phyloP scores from a whole-genome alignment of 2,113 vertebrate species.

The Ploceus nigricollis region DNA sequence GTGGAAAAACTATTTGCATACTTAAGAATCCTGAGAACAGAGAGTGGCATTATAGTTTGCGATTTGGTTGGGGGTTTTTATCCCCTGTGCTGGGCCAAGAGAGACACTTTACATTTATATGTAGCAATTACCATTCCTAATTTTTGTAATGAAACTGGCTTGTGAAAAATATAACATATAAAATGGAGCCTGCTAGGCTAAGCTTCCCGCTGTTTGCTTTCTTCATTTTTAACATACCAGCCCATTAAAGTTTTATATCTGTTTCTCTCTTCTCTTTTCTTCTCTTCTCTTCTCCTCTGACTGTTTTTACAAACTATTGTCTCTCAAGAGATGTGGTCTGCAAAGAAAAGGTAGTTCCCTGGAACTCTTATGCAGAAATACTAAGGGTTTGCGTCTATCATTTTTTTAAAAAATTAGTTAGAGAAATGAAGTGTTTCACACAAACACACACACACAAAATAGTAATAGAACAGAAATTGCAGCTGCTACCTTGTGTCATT shows the following conservation, averaged over 20 bases:
- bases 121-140: slow-evolving; percentile 44
- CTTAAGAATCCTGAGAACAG: slow-evolving; percentile 60
- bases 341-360: not conserved
- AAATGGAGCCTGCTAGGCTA: not conserved
- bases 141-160: slow-evolving; percentile 42
- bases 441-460: not conserved
- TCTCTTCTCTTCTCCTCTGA: not conserved
- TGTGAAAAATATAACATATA: not conserved
- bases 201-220: not conserved
- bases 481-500: not conserved
- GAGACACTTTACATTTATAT: slow-evolving; percentile 49
- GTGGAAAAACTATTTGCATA: slow-evolving; percentile 72
- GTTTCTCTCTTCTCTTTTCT: not conserved
- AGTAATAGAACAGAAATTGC: not conserved
- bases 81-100: slow-evolving; percentile 18
- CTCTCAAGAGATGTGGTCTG: not conserved
- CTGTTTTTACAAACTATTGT: not conserved
- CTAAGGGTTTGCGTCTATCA: not conserved
- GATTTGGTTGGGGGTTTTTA: slow-evolving; percentile 37
- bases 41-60: slow-evolving; percentile 36
- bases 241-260: not conserved
- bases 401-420: not conserved
- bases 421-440: not conserved
- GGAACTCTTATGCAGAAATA: not conserved
- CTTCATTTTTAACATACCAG: not conserved